Conservation (phyloP, 2,797 vertebrate genomes). For the Propithecus perrieri region DNA sequence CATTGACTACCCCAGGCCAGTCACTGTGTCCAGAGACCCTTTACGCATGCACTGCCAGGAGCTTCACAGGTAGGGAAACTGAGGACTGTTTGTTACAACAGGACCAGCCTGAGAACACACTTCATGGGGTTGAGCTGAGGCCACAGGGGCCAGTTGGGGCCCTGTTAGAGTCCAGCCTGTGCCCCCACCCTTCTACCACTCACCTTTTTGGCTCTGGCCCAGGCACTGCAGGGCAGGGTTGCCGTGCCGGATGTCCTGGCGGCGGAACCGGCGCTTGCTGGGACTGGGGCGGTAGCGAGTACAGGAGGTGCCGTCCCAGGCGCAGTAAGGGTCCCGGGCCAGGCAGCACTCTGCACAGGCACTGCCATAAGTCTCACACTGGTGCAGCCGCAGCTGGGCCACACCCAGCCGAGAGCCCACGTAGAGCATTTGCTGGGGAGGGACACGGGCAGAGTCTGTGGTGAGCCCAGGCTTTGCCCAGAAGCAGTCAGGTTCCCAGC, state of each 20-base stretch:
- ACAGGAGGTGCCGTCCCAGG: slow-evolving; percentile 94
- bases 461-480: neutral
- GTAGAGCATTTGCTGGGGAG: slow-evolving; percentile 91
- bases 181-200: slow-evolving; percentile 42
- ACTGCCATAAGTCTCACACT: slow-evolving; percentile 92
- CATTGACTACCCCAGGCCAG: too few relatives aligned
- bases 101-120: neutral
- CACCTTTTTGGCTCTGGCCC: slow-evolving; percentile 92
- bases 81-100: neutral
- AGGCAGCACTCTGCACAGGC: slow-evolving; percentile 97
- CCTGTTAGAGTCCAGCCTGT: neutral
- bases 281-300: slow-evolving; percentile 85
- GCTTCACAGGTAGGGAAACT: neutral
- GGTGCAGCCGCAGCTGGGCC: slow-evolving; percentile 92
- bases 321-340: slow-evolving; percentile 95
- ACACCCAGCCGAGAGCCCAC: slow-evolving; percentile 91
- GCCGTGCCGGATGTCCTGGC: slow-evolving; percentile 90
- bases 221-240: slow-evolving; percentile 93
- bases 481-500: neutral
- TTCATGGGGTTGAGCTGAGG: neutral
- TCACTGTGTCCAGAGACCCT: neutral
- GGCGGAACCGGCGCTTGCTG: slow-evolving; percentile 91
- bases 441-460: neutral
- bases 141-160: neutral
- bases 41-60: neutral